Conservation (phyloP, 2,888 invertebrate species). For the Erebia aethiops region DNA sequence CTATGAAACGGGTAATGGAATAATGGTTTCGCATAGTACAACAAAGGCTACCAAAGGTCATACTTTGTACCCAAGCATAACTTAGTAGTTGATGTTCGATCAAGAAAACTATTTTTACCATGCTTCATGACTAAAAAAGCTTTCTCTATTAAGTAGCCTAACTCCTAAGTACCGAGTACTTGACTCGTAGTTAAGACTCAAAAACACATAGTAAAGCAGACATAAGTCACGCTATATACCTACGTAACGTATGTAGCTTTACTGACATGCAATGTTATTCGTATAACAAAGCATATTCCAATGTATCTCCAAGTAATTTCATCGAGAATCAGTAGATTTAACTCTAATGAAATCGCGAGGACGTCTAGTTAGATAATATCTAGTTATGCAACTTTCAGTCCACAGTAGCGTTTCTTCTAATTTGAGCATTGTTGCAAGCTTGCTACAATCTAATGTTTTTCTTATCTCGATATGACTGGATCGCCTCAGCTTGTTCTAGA, state of each 20-base stretch:
- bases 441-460: slow-evolving; percentile 31
- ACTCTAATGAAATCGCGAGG: background rate
- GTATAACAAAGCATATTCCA: no score
- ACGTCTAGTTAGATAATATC: background rate
- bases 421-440: slow-evolving; percentile 26
- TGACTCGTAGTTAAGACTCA: no score
- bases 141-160: no score
- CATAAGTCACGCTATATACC: no score
- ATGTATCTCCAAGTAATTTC: no score
- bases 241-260: no score
- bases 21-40: background rate
- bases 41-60: background rate
- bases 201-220: no score
- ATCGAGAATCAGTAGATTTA: background rate
- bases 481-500: slow-evolving; percentile 9
- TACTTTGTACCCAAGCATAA: background rate
- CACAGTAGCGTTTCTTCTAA: background rate
- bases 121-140: no score
- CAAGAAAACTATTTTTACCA: no score
- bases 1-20: background rate
- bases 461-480: slow-evolving; percentile 20
- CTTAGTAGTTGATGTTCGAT: background rate
- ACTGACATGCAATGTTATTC: no score
- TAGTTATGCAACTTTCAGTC: background rate
- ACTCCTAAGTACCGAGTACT: no score